Evolutionary conservation across 2,113 vertebrate genomes (phyloP).

Genomic region (Sporophila hypoxantha): DNA sequence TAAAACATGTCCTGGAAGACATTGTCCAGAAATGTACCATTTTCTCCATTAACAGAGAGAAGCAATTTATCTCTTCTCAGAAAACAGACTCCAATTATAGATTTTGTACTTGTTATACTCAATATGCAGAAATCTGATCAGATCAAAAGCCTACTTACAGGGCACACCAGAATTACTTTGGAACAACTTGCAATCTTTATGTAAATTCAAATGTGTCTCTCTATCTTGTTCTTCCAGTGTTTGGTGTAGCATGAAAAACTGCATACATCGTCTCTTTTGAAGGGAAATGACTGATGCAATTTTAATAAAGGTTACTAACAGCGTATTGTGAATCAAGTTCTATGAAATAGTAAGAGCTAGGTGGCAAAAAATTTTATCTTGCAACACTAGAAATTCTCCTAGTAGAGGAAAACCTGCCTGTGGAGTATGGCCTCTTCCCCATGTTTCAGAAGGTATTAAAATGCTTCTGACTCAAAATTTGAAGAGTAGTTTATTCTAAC

Average conservation of each 20-base stretch:
- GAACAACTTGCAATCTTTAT: slow-evolving; percentile 77
- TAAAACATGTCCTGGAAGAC: not conserved
- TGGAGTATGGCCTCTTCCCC: not conserved
- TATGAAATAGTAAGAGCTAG: not conserved
- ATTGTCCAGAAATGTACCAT: not conserved
- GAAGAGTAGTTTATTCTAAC: not conserved
- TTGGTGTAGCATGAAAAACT: slow-evolving; percentile 55
- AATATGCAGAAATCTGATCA: slow-evolving; percentile 62
- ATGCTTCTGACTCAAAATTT: not conserved
- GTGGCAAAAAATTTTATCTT: slow-evolving; percentile 27
- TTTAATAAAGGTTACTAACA: slow-evolving; percentile 70
- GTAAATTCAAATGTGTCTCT: slow-evolving; percentile 59
- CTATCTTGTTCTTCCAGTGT: slow-evolving; percentile 49
- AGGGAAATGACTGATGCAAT: slow-evolving; percentile 61
- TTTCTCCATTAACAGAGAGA: slow-evolving; percentile 28
- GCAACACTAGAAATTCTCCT: not conserved
- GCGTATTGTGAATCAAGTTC: slow-evolving; percentile 36
- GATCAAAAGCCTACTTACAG: slow-evolving; percentile 71
- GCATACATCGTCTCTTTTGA: slow-evolving; percentile 48
- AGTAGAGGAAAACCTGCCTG: not conserved
- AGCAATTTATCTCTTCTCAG: slow-evolving; percentile 64
- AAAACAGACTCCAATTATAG: slow-evolving; percentile 81
- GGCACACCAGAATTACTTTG: slow-evolving; percentile 63
- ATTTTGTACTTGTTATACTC: slow-evolving; percentile 73
- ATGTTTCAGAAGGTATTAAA: not conserved